Evolutionary conservation across 2,888 invertebrate species (phyloP), one percentile per base, ranked within the genome.

Genomic region (Dendrolimus houi): DNA sequence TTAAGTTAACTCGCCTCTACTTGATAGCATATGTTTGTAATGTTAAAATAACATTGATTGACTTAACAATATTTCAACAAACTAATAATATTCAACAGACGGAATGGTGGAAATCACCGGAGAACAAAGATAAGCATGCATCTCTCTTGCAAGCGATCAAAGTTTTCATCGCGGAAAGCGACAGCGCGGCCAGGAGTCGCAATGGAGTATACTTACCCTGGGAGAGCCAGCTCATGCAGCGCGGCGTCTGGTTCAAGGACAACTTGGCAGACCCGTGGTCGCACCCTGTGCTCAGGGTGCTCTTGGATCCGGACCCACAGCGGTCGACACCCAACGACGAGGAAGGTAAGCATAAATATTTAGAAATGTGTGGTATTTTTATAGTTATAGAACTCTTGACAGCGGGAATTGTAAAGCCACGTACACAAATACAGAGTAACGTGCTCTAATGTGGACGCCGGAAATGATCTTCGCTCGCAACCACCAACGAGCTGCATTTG

Each of bases 201-300:
- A 68, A 85, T 81, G 85, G 91, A 78, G 60, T 54, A 55, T 60
- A 60, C 1, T 75, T 69, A 1, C 60, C 61, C 0, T 88, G 86
- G 87, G 84, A 84, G 74, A 55, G 17, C 1, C 76, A 77, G 74
- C 77, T 93, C 68, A 84, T 91, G 70, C 85, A 89, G 66, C 85
- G 92, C 60, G 93, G 92, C 58, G 83, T 89, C 71, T 93, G 93
- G 93, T 92, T 92, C 72, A 88, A 85, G 69, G 75, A 74, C 54
- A 81, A 87, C 58, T 80, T 92, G 62, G 76, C 79, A 55, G 89
- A 91, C 64, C 90, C 92, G 52, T 92, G 92, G 89, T 92, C 91
- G 1, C 89, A 90, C 68, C 89, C 91, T 41, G 88, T 92, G 58
- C 87, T 94, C 54, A 87, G 90, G 72, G 79, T 86, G 41, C 77